Evolutionary conservation across 1,140 invertebrate species (phyloP), one percentile per base, ranked within the genome.

Genomic region (Amyelois transitella): DNA sequence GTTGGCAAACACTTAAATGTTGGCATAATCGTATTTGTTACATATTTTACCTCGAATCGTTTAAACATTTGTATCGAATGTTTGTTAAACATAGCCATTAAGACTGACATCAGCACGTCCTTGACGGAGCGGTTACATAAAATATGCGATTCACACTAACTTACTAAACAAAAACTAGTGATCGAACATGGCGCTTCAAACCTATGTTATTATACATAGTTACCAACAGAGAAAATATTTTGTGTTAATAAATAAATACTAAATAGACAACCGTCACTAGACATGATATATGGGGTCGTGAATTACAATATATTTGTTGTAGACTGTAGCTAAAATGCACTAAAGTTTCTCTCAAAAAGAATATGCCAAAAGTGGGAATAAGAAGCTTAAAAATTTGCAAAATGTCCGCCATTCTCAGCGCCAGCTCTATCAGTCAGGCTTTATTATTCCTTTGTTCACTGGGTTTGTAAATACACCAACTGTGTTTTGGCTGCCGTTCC

Each of bases 141-240:
- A 32, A 32, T 49, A 60, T 56, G 62, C 66, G 66, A 63, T 50
- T 60, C 51, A 62, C 63, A 62, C 61, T 67, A 64, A 69, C 54
- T 62, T 62, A 65, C 24, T 24, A 20, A 54, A 49, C 22, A n/a
- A 14, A 10, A 43, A 43, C 18, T 49, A 17, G 45, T 49, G 51
- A 53, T 18, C 51, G 20, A 53, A 53, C n/a, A n/a, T n/a, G n/a
- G n/a, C n/a, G n/a, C n/a, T n/a, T n/a, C n/a, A n/a, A n/a, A n/a
- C n/a, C n/a, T n/a, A n/a, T n/a, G n/a, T n/a, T n/a, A n/a, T n/a
- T n/a, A n/a, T n/a, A n/a, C n/a, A n/a, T n/a, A n/a, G n/a, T n/a
- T n/a, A n/a, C n/a, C n/a, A n/a, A n/a, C n/a, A n/a, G n/a, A n/a
- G n/a, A n/a, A n/a, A n/a, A n/a, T n/a, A n/a, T n/a, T n/a, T n/a